Base-by-base conservation (phyloP, 2,797 vertebrate species). In the Mormyrops attenuatus region DNA sequence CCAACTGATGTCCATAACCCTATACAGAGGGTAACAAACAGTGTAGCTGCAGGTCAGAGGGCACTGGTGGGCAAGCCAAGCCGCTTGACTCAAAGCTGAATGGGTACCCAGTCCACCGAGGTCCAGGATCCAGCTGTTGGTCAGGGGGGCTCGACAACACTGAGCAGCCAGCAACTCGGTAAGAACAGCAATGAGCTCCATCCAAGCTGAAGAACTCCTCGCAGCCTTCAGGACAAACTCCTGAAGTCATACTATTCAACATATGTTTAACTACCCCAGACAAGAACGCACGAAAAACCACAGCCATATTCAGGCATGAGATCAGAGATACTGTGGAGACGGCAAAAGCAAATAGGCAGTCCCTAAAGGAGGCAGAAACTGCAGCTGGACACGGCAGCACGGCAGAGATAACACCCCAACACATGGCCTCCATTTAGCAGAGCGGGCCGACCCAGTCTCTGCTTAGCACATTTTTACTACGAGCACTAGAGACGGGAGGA, bases 391-490 rank as follows among this genome's bases (percentile, higher is more conserved):
- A 5, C 82, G 0, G n/a, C 84, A 85, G 49, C 47, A 30, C 3
- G 13, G 50, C n/a, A 4, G 84, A 86, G 84, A 53, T 52, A 86
- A 86, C n/a, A 52, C 20, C 84, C n/a, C 5, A 22, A 86, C 47
- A 86, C 84, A 86, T 49, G 26, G 84, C 49, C 49, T 86, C 49
- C 84, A 86, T 86, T 86, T 86, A 86, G 84, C 50, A 52, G 11
- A 85, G 82, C n/a, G 26, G 8, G 47, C 82, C 20, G 20, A 26
- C 9, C 47, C 82, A 69, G 30, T 5, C 82, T 49, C 82, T 26
- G 82, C 41, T 50, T 30, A 26, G 82, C 0, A 3, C 85, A 87
- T 57, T 87, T 53, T 53, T 53, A 53, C 84, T 53, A 86, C 5
- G 9, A 85, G 49, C 47, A 66, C 22, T 22, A 66, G 60, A 66